Evolutionary conservation across 2,113 vertebrate genomes (phyloP).

Genomic region (Macaca fascicularis): T2T-MFA8v1.1 NC_088381.1:135719501-135720000

Average conservation of each 20-base stretch:
- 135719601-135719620: neutral
- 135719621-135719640: neutral
- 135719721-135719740: neutral
- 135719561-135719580: neutral
- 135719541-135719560: neutral
- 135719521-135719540: constrained; percentile 2
- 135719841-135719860: constrained; percentile 35
- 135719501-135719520: neutral
- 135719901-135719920: constrained; percentile 39
- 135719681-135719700: neutral
- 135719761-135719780: neutral
- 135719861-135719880: neutral
- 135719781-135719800: neutral
- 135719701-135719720: neutral
- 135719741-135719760: neutral
- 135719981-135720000: neutral
- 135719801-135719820: constrained; percentile 1
- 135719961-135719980: constrained; percentile 35
- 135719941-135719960: neutral
- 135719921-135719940: constrained; percentile 23
- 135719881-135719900: constrained; percentile 5
- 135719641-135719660: constrained; percentile 14
- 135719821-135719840: neutral
- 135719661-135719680: neutral
- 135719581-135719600: constrained; percentile 36